Evolutionary conservation across 2,888 invertebrate species (phyloP).

Genomic region (Coleophora deauratella): DNA sequence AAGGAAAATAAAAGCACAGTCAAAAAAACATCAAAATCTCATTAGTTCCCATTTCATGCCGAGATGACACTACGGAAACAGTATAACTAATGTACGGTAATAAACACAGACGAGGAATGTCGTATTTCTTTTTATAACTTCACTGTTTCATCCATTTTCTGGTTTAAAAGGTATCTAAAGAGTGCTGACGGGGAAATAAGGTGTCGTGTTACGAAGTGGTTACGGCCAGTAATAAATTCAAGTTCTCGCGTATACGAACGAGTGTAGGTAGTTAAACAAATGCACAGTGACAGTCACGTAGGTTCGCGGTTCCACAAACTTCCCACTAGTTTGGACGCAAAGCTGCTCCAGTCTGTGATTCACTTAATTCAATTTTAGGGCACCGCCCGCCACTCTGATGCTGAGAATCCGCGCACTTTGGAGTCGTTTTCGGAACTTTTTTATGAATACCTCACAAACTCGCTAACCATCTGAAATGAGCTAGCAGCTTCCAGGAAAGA

Average conservation of each 20-base stretch:
- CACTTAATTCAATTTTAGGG: conserved; percentile 5
- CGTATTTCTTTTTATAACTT: conserved; percentile 73
- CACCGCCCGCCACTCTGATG: background rate
- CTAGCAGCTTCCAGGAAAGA: too few species aligned
- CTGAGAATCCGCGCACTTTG: too few species aligned
- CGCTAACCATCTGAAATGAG: too few species aligned
- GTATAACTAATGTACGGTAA: conserved; percentile 74
- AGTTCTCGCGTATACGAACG: too few species aligned
- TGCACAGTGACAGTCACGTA: too few species aligned
- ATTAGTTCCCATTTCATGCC: conserved; percentile 73
- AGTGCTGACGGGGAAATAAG: conserved; percentile 36
- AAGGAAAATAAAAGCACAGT: conserved; percentile 70
- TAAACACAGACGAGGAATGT: conserved; percentile 68
- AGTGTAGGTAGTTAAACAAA: too few species aligned
- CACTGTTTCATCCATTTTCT: conserved; percentile 61
- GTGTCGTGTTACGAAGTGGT: conserved; percentile 19
- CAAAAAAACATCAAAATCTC: conserved; percentile 75
- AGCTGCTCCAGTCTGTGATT: conserved; percentile 13
- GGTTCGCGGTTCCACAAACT: conserved; percentile 13
- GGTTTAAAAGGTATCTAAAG: conserved; percentile 57
- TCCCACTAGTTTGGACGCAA: conserved; percentile 22
- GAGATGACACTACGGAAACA: conserved; percentile 71
- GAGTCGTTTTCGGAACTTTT: too few species aligned
- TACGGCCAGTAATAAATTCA: background rate
- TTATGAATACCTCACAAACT: too few species aligned